These are phyloP conservation scores for Napeogenes sylphis DNA, from an alignment of 2,888 invertebrate species.

Conservation along the genomic window DNA sequence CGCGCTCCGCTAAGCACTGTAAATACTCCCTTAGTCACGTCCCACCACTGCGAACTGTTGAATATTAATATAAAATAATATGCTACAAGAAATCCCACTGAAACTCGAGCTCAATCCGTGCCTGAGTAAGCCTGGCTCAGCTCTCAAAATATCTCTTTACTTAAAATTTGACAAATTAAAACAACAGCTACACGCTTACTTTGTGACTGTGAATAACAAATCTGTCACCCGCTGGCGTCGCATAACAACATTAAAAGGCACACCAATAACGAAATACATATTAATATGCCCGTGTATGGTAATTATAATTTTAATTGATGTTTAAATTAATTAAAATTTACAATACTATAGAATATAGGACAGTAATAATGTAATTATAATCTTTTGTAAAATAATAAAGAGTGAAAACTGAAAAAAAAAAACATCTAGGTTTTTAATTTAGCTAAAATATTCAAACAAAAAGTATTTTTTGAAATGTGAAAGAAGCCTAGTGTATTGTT, in stretches of 20 bases:
- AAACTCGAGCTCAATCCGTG: slow-evolving; percentile 44
- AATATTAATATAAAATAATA: slow-evolving; percentile 69
- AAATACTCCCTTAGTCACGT: slow-evolving; percentile 72
- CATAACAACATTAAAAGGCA: slow-evolving; percentile 11
- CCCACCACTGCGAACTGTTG: slow-evolving; percentile 61
- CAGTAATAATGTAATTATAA: no score
- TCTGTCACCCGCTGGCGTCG: slow-evolving; percentile 21
- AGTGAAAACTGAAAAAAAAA: no score
- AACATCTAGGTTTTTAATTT: no score
- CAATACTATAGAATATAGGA: no score
- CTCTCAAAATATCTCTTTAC: slow-evolving; percentile 30
- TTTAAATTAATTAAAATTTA: no score
- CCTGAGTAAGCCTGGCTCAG: slow-evolving; percentile 44
- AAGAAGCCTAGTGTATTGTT: slow-evolving; percentile 9
- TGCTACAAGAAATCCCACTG: slow-evolving; percentile 50
- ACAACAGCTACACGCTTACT: slow-evolving; percentile 25
- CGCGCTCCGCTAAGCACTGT: slow-evolving; percentile 62
- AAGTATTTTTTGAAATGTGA: neutral
- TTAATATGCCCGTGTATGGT: no score
- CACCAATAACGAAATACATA: no score
- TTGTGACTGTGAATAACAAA: slow-evolving; percentile 24
- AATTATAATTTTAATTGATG: no score
- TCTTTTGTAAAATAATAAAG: no score
- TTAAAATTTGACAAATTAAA: slow-evolving; percentile 37
- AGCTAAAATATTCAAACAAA: no score